phyloP scores from a whole-genome alignment of 2,888 invertebrate species.

The Stratiomys singularior region DNA sequence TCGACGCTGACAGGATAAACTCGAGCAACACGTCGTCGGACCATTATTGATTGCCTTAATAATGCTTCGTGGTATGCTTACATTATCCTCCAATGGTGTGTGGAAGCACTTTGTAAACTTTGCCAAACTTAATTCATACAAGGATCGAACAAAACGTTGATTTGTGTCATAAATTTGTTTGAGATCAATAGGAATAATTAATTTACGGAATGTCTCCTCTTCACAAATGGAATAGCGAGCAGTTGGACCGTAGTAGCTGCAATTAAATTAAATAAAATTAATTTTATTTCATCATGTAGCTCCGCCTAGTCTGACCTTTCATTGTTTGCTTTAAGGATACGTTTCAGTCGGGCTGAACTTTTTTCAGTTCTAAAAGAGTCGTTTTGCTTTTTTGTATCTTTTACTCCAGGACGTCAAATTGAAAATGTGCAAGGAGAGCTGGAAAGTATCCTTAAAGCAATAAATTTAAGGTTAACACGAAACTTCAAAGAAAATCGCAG shows the following conservation, averaged over 20 bases:
- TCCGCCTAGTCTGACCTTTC: too few species aligned
- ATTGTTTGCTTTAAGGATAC: too few species aligned
- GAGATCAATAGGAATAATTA: constrained; percentile 62
- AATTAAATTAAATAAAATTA: constrained; percentile 43
- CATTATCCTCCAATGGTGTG: constrained; percentile 57
- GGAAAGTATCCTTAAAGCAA: too few species aligned
- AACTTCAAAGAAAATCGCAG: too few species aligned
- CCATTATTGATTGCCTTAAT: constrained; percentile 61
- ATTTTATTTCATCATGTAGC: too few species aligned
- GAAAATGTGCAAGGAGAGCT: too few species aligned
- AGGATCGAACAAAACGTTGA: background rate
- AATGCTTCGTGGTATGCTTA: constrained; percentile 60
- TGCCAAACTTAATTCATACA: constrained; percentile 27
- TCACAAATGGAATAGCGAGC: constrained; percentile 61
- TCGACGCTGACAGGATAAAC: constrained; percentile 59
- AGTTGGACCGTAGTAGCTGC: constrained; percentile 50
- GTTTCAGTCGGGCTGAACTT: too few species aligned
- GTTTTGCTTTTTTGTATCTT: too few species aligned
- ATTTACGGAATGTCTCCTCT: constrained; percentile 58
- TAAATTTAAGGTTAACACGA: too few species aligned
- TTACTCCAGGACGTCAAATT: too few species aligned
- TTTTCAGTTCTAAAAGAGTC: too few species aligned
- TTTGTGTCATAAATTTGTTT: constrained; percentile 59
- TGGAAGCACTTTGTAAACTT: constrained; percentile 53
- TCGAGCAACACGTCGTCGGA: constrained; percentile 62